These are phyloP conservation scores for Tachystola acroxantha DNA, from an alignment of 2,888 invertebrate species.

Conservation along the genomic window DNA sequence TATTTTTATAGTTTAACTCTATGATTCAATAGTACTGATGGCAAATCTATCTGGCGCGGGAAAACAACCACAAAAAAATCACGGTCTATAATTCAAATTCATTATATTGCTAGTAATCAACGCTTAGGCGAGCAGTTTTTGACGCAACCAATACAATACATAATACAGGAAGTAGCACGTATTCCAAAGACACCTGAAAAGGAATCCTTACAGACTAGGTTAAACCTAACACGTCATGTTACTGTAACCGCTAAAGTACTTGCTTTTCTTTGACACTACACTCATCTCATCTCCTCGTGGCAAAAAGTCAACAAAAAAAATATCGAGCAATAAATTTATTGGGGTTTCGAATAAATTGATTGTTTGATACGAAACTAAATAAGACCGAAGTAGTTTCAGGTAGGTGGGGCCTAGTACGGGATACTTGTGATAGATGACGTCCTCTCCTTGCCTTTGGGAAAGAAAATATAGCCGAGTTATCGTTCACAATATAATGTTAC, in stretches of 20 bases:
- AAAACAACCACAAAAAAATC: no score
- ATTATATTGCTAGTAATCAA: no score
- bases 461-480: conserved; percentile 44
- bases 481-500: background rate
- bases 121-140: no score
- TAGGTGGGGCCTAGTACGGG: conserved; percentile 15
- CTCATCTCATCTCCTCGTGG: conserved; percentile 16
- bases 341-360: conserved; percentile 18
- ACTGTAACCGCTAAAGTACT: conserved; percentile 18
- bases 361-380: conserved; percentile 20
- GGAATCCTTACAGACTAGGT: conserved; percentile 7
- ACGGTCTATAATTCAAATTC: no score
- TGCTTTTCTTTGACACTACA: conserved; percentile 11
- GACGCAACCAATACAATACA: no score
- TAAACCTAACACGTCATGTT: conserved; percentile 25
- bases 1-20: no score
- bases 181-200: background rate
- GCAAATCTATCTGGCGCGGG: no score
- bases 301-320: conserved; percentile 13
- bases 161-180: no score
- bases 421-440: conserved; percentile 21
- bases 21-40: no score
- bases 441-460: conserved; percentile 53
- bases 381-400: conserved; percentile 20
- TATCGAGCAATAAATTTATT: conserved; percentile 20